Base-by-base conservation (phyloP, 2,888 invertebrate species). In the Habrosyne pyritoides region DNA sequence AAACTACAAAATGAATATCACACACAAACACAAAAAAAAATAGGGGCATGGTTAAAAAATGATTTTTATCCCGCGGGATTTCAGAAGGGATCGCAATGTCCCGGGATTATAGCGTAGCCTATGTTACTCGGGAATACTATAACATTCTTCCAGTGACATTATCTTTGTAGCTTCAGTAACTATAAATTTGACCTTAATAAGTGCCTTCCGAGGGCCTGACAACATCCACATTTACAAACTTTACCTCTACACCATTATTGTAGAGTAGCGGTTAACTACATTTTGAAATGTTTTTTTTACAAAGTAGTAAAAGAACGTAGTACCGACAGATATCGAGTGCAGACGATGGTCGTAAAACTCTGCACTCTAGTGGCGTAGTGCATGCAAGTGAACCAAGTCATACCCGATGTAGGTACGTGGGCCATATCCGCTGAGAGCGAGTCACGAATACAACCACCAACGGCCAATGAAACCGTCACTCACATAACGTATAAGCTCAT, bases 401-500 rank as follows among this genome's bases (percentile, higher is more conserved):
- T 7, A 49, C 26, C n/a, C 14, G 26, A 26, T 53, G n/a, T n/a
- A n/a, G n/a, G 59, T 59, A 68, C 59, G 60, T 71, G 68, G 66
- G 66, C 58, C 53, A 63, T 60, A 67, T 63, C 59, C 64, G 63
- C 54, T 49, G 63, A 53, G 56, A 52, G 55, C 53, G 21, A 33
- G 51, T 53, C 57, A 60, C 57, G 50, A 68, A 59, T 54, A 18
- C 18, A 14, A 42, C 42, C 18, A 42, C 18, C 2, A n/a, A 55
- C 60, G 71, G 68, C 67, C 67, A 60, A 64, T 66, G 56, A 58
- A 52, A 50, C 10, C 53, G 52, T 53, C 46, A 28, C 56, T 59
- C 48, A 69, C 60, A 67, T 56, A 53, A 53, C 66, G 59, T 63
- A 63, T 60, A 53, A 49, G 42, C 42, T 42, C 14, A 42, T 42